phyloP scores from a whole-genome alignment of 1,140 invertebrate genomes.

The Cotesia typhae region DNA sequence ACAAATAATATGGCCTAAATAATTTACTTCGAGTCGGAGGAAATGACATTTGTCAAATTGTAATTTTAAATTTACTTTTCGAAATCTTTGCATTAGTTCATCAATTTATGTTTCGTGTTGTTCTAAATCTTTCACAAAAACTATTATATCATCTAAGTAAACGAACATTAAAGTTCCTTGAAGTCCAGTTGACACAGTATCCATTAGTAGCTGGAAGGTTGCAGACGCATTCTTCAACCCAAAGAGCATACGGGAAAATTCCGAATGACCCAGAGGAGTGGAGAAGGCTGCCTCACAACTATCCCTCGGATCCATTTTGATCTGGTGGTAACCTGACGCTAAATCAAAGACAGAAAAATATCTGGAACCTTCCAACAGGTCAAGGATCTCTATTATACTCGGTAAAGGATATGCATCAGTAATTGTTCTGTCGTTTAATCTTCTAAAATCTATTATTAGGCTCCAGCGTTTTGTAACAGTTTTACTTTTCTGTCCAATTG shows the following conservation, averaged over 20 bases:
- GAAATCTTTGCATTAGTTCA: constrained; percentile 3
- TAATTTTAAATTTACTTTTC: not conserved
- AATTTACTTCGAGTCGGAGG: constrained; percentile 3
- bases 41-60: constrained; percentile 19
- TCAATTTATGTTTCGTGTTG: not conserved
- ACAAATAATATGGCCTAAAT: constrained; percentile 20
- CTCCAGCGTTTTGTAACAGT: too few relatives aligned
- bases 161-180: constrained; percentile 5
- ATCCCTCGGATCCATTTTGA: not conserved
- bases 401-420: too few relatives aligned
- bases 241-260: constrained; percentile 11
- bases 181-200: not conserved
- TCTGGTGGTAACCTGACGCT: not conserved
- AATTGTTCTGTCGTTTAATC: too few relatives aligned
- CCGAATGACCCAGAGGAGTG: not conserved
- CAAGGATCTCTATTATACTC: too few relatives aligned
- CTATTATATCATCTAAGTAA: constrained; percentile 19
- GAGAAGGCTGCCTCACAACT: constrained; percentile 2
- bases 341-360: too few relatives aligned
- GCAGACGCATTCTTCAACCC: constrained; percentile 16
- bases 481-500: too few relatives aligned
- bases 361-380: too few relatives aligned
- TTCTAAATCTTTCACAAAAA: not conserved
- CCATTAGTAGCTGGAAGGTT: constrained; percentile 7
- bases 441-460: too few relatives aligned